Evolutionary conservation across 1,140 invertebrate genomes (phyloP), one percentile per base, ranked within the genome.

Genomic region (Drepana arcuata): DNA sequence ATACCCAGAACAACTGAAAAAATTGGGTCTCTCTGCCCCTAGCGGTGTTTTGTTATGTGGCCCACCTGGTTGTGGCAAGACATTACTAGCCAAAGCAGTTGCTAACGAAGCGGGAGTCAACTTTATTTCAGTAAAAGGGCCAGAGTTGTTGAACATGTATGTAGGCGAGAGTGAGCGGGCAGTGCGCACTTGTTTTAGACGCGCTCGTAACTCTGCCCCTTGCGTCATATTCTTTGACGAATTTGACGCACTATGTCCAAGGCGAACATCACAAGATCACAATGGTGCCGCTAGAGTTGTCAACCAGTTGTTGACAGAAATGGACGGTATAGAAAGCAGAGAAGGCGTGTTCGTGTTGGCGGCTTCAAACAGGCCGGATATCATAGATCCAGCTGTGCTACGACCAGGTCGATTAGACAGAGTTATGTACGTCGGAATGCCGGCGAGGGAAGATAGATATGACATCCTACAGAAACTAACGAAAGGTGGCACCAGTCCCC

Each of bases 201-300:
- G 97, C 47, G 98, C 97, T 0, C 82, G 93, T 26, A 97, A 98
- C 80, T 98, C 96, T 0, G 88, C 95, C 0, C 98, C 98, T 0
- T 99, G 98, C 83, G 95, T 99, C 7, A 99, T 99, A 68, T 99
- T 99, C 83, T 99, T 99, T 78, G 98, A 99, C 75, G 98, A 99
- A 83, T 89, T 99, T 45, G 98, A 99, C 83, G 94, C 98, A 0
- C 72, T 99, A 4, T 99, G 97, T 77, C 96, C 97, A 0, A 92
- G 92, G 59, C 86, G 97, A 67, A 92, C 90, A 3, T 91, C 92
- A 30, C 86, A 86, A 30, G 89, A 92, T 84, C 86, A 88, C 44
- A 87, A 87, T 49, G 88, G 89, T 2, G 88, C 90, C 0, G 91
- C 90, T 6, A 87, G 97, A 11, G 93, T 99, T 11, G 97, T 99